Conservation (phyloP, 1,140 invertebrate species). For the Drosophila tristis region DNA sequence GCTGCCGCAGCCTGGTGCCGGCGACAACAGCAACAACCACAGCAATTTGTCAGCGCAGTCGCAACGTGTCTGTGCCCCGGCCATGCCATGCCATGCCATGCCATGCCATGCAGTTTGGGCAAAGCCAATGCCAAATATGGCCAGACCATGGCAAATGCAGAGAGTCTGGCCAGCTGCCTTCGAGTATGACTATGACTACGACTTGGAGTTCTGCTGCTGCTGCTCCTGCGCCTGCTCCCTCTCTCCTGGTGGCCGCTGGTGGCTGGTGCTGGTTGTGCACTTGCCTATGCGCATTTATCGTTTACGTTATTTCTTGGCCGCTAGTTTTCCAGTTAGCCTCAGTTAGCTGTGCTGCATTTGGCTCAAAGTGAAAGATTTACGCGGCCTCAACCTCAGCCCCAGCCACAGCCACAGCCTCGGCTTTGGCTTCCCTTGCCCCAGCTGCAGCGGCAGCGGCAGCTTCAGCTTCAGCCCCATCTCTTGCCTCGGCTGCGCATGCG, state of each 20-base stretch:
- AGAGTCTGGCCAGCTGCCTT: slow-evolving; percentile 56
- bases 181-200: no score
- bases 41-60: slow-evolving; percentile 75
- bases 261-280: slow-evolving; percentile 44
- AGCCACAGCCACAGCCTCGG: not conserved
- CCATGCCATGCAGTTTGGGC: slow-evolving; percentile 56
- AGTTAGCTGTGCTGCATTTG: slow-evolving; percentile 79
- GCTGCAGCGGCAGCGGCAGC: not conserved
- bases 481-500: slow-evolving; percentile 60
- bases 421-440: slow-evolving; percentile 7
- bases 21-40: slow-evolving; percentile 53
- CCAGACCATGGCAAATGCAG: slow-evolving; percentile 57
- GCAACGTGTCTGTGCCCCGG: slow-evolving; percentile 59
- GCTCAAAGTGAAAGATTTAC: slow-evolving; percentile 82
- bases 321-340: slow-evolving; percentile 80
- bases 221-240: not conserved
- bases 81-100: no score
- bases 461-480: no score
- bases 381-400: slow-evolving; percentile 55
- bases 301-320: slow-evolving; percentile 80
- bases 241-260: slow-evolving; percentile 27
- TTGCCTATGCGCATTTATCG: slow-evolving; percentile 81
- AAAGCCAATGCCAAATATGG: slow-evolving; percentile 82
- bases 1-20: slow-evolving; percentile 17
- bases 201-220: no score